A percentile compares a stretch with the other conserved stretches of the same genome.
Evolutionary conservation across 2,888 invertebrate genomes (phyloP).

Genomic region (Yponomeuta cagnagella): DNA sequence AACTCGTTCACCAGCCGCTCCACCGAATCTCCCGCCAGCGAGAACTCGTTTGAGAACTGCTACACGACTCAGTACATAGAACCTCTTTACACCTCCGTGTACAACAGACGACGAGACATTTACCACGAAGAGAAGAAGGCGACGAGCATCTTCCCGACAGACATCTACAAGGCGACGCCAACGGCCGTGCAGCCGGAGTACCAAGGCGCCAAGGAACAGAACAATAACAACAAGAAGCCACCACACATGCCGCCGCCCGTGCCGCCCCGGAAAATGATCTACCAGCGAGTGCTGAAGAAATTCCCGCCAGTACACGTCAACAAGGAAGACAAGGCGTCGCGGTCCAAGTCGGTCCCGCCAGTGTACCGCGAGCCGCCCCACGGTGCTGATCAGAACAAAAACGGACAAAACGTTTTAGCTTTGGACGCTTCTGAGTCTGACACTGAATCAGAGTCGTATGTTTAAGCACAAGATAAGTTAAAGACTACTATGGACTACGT

Average conservation of each 20-base stretch:
- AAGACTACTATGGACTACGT: background rate
- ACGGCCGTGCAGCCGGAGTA: slow-evolving; percentile 64
- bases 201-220: slow-evolving; percentile 40
- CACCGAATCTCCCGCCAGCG: slow-evolving; percentile 65
- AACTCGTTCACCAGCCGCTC: slow-evolving; percentile 62
- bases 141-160: slow-evolving; percentile 55
- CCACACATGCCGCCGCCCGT: slow-evolving; percentile 76
- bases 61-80: slow-evolving; percentile 67
- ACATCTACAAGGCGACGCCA: slow-evolving; percentile 71
- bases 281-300: slow-evolving; percentile 73
- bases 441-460: slow-evolving; percentile 71
- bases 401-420: slow-evolving; percentile 53
- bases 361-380: slow-evolving; percentile 62
- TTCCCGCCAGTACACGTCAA: slow-evolving; percentile 80
- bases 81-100: slow-evolving; percentile 64
- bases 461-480: slow-evolving; percentile 39
- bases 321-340: slow-evolving; percentile 70
- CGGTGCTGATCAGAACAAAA: slow-evolving; percentile 40
- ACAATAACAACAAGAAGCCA: slow-evolving; percentile 58
- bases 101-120: slow-evolving; percentile 59
- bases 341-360: slow-evolving; percentile 67
- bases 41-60: slow-evolving; percentile 58
- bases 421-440: slow-evolving; percentile 68
- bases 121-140: slow-evolving; percentile 59
- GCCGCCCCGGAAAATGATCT: slow-evolving; percentile 73